A percentile compares a stretch with the other conserved stretches of the same genome.
These are phyloP conservation scores for Colletes gigas DNA, from an alignment of 1,140 invertebrate species.

Conservation along the genomic window DNA sequence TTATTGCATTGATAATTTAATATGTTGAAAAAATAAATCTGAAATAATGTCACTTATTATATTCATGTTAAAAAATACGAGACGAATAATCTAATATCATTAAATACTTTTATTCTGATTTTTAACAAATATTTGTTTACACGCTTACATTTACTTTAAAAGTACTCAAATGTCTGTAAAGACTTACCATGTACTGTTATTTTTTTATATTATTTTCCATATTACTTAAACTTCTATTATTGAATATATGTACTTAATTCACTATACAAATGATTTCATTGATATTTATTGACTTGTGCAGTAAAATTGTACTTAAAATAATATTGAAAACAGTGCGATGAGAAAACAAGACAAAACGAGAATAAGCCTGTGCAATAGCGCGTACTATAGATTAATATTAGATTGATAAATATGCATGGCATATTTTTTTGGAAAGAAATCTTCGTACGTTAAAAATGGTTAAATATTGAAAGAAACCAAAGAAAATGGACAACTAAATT, in stretches of 20 bases:
- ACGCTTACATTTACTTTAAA: slow-evolving; percentile 30
- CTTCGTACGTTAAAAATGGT: slow-evolving; percentile 27
- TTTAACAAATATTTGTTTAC: slow-evolving; percentile 25
- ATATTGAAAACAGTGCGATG: slow-evolving; percentile 16
- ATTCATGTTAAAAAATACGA: slow-evolving; percentile 2
- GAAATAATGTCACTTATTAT: slow-evolving; percentile 2
- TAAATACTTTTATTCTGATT: neutral
- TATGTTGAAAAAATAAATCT: slow-evolving; percentile 4
- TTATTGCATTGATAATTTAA: slow-evolving; percentile 18
- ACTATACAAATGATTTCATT: slow-evolving; percentile 10
- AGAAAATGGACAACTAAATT: slow-evolving; percentile 35
- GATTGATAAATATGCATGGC: slow-evolving; percentile 42
- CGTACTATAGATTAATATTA: slow-evolving; percentile 54
- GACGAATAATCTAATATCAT: slow-evolving; percentile 7
- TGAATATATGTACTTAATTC: slow-evolving; percentile 6
- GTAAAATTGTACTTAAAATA: slow-evolving; percentile 54
- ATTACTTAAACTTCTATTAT: slow-evolving; percentile 13
- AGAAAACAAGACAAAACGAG: slow-evolving; percentile 17
- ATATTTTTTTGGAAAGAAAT: slow-evolving; percentile 53
- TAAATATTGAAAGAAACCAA: slow-evolving; percentile 10
- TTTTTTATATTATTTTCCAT: slow-evolving; percentile 16
- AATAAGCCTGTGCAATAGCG: slow-evolving; percentile 25
- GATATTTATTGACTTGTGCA: slow-evolving; percentile 1
- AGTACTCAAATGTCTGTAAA: neutral
- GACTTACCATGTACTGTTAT: slow-evolving; percentile 16